Percentiles rank a stretch among this genome's conserved stretches.
phyloP scores from a whole-genome alignment of 2,113 vertebrate genomes.

The Cheirogaleus medius region DNA sequence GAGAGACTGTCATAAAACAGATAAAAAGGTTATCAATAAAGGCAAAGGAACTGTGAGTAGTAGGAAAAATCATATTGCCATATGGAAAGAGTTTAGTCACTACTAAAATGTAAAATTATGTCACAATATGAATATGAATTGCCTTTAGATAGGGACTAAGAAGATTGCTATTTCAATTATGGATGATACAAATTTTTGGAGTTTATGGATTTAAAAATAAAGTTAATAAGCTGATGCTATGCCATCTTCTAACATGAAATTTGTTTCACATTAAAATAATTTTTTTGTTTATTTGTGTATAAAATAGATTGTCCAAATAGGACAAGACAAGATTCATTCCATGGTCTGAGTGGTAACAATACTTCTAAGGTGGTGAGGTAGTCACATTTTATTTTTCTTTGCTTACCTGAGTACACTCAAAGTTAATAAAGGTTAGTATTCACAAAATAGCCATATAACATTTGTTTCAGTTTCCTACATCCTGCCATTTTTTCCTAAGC shows the following conservation, averaged over 20 bases:
- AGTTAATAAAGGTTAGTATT: not conserved
- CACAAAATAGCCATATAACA: not conserved
- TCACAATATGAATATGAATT: not conserved
- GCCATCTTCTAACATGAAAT: not conserved
- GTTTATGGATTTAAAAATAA: not conserved
- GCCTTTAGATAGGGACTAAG: not conserved
- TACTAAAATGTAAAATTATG: not conserved
- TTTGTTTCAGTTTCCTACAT: not conserved
- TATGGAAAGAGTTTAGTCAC: not conserved
- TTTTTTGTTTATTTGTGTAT: not conserved
- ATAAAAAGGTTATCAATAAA: not conserved
- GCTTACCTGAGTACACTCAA: not conserved
- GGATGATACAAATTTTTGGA: not conserved
- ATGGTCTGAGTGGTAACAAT: not conserved
- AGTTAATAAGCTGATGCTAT: not conserved
- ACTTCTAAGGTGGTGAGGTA: not conserved
- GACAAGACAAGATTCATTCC: not conserved
- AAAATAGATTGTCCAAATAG: not conserved
- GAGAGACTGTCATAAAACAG: not conserved
- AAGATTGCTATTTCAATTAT: not conserved
- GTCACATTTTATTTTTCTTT: constrained; percentile 13
- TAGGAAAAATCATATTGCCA: not conserved
- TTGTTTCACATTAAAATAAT: not conserved
- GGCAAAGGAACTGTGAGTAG: not conserved
- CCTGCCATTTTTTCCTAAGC: not conserved